These are phyloP conservation scores for Perodicticus potto DNA, from an alignment of 2,797 vertebrate genomes.

Conservation along the genomic window DNA sequence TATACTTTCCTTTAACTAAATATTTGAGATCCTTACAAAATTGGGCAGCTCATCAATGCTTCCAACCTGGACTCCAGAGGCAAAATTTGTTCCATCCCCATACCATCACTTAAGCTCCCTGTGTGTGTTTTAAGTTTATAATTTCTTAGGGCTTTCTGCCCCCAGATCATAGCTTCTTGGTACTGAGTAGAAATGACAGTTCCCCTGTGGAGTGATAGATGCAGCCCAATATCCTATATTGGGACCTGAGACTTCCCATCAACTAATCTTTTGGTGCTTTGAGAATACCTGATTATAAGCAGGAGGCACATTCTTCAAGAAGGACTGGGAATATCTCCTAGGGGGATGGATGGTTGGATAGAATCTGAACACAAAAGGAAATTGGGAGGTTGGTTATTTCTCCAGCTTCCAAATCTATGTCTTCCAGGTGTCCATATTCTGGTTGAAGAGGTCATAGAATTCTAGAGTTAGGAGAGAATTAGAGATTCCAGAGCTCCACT, in stretches of 20 bases:
- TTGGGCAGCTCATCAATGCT: slow-evolving; percentile 50
- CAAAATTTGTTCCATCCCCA: slow-evolving; percentile 43
- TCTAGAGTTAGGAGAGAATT: not conserved
- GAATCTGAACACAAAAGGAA: not conserved
- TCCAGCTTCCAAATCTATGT: not conserved
- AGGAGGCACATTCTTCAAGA: not conserved
- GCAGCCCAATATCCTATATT: not conserved
- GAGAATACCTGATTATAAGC: not conserved
- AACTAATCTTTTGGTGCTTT: not conserved
- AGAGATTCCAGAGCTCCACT: not conserved
- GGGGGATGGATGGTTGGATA: not conserved
- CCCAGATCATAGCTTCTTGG: not conserved
- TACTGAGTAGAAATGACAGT: slow-evolving; percentile 52
- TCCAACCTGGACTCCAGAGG: slow-evolving; percentile 37
- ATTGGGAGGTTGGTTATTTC: not conserved
- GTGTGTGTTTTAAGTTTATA: slow-evolving; percentile 59
- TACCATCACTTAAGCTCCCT: not conserved
- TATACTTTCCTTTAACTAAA: slow-evolving; percentile 69
- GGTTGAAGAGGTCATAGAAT: not conserved
- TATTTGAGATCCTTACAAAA: slow-evolving; percentile 70
- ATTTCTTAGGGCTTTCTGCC: slow-evolving; percentile 33
- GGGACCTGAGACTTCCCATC: slow-evolving; percentile 7
- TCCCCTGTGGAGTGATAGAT: slow-evolving; percentile 53
- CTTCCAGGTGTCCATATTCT: not conserved
- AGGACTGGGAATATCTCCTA: not conserved